Evolutionary conservation across 2,888 invertebrate genomes (phyloP), one percentile per base, ranked within the genome.

Genomic region (Megaustenia siamemsis): DNA sequence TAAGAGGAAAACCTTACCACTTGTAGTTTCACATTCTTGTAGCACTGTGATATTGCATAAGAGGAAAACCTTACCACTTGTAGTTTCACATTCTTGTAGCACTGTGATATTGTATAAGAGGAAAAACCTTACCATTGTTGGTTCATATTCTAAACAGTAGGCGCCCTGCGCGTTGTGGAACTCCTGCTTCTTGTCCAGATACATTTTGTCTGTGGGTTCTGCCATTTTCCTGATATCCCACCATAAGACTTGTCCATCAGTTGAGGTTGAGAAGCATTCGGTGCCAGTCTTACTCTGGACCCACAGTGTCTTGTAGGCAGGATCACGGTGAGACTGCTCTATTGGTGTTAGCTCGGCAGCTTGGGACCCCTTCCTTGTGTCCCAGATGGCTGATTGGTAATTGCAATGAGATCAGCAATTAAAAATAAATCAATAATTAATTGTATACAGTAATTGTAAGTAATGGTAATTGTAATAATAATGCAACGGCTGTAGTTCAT

Each of bases 271-370:
- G 94, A 98, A 98, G 93, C 98, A 98, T 93, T 99, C 98, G 0
- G 97, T 97, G 12, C 98, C 97, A 53, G 97, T 97, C 95, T 99
- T 99, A 0, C 98, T 98, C 93, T 97, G 97, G 83, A 98, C 97
- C 97, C 98, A 99, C 0, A 97, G 95, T 15, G 97, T 96, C 89
- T 97, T 97, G 90, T 97, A 96, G 0, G 97, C 98, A 0, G 98
- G 96, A 94, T 98, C 98, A 79, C 96, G 95, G 93, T 98, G 98
- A 84, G 98, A 97, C 85, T 96, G 95, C 92, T 97, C 97, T 2
- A 97, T 96, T 2, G 96, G 96, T 89, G 97, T 96, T 84, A 96
- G 94, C 89, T 96, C 97, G 0, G 96, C 96, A 0, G 98, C 97
- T 90, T 96, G 96, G 28, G 96, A 96, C 21, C 98, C 97, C 93